Percentiles rank a stretch among this genome's conserved stretches.
These are phyloP conservation scores for Sebastiscus tertius DNA, from an alignment of 2,797 vertebrate species.

Conservation along the genomic window DNA sequence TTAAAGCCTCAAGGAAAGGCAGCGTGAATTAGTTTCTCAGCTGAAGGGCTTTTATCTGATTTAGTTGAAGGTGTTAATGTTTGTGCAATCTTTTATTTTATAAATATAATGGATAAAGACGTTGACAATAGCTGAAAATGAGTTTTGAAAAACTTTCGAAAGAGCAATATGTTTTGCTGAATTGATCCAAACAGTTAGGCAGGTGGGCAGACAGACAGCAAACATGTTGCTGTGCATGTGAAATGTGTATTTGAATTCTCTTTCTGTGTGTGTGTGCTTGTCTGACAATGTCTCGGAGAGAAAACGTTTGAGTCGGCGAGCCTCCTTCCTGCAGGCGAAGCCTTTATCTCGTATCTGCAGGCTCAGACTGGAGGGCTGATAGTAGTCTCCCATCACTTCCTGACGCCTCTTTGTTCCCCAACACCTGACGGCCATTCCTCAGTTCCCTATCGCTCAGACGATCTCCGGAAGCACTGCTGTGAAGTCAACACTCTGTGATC, in stretches of 20 bases:
- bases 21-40: neutral
- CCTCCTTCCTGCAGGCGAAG: conserved; percentile 58
- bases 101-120: neutral
- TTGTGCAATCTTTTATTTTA: neutral
- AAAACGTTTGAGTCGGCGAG: conserved; percentile 50
- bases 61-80: neutral
- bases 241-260: conserved; percentile 7
- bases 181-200: conserved; percentile 4
- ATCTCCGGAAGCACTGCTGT: conserved; percentile 67
- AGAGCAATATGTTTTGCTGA: neutral
- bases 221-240: conserved; percentile 13
- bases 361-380: conserved; percentile 73
- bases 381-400: conserved; percentile 74
- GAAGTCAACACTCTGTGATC: conserved; percentile 60
- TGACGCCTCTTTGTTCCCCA: conserved; percentile 77
- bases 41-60: conserved; percentile 2
- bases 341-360: conserved; percentile 81
- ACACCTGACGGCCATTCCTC: conserved; percentile 73
- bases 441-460: conserved; percentile 59
- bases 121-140: conserved; percentile 2
- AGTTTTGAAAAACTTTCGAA: neutral
- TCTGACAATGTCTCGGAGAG: conserved; percentile 21
- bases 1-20: conserved; percentile 3
- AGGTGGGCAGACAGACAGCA: conserved; percentile 27
- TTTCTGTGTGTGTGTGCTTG: conserved; percentile 20